Base-by-base conservation (phyloP, 1,140 invertebrate genomes). In the Drosophila oshimai region DNA sequence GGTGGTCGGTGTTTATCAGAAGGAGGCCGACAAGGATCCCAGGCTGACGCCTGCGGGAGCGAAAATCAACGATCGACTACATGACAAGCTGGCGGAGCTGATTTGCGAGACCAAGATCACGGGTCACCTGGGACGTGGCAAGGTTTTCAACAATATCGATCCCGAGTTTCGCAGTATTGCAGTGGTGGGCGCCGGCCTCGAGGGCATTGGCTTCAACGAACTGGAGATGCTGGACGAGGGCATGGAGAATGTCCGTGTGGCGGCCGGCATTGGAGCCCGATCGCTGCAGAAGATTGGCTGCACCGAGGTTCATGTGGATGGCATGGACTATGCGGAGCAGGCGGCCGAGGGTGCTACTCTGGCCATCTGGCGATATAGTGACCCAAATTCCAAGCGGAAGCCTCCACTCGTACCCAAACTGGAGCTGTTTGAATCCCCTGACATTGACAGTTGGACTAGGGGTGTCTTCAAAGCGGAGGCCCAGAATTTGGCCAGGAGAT, bases 401-500 rank as follows among this genome's bases (percentile, higher is more conserved):
- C 90, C 90, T 47, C 93, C 91, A 45, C 74, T 84, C 0, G 80
- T 90, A 4, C 90, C 93, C 6, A 91, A 90, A 5, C 74, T 94
- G 3, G 83, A 91, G 47, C 62, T 93, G 6, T 92, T 76, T 36
- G 90, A 91, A 72, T 69, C 83, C 9, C 4, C 74, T 7, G 91
- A 92, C 34, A 61, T 90, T 10, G 91, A 92, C 17, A 91, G 94
- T 41, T 98, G 96, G 96, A 91, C 92, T 12, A 83, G 93, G 79
- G 97, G 97, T 1, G 53, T 92, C 15, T 92, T 94, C 5, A 94
- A 96, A 90, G 96, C 95, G 0, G 93, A 96, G 39, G 95, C 95
- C 0, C 97, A 99, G 91, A 98, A 98, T 90, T 92, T 97, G 81
- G 96, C 96, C 1, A 91, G 97, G 12, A 46, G 76, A 7, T 90